Evolutionary conservation across 2,797 vertebrate species (phyloP).

Genomic region (Xiphophorus birchmanni): DNA sequence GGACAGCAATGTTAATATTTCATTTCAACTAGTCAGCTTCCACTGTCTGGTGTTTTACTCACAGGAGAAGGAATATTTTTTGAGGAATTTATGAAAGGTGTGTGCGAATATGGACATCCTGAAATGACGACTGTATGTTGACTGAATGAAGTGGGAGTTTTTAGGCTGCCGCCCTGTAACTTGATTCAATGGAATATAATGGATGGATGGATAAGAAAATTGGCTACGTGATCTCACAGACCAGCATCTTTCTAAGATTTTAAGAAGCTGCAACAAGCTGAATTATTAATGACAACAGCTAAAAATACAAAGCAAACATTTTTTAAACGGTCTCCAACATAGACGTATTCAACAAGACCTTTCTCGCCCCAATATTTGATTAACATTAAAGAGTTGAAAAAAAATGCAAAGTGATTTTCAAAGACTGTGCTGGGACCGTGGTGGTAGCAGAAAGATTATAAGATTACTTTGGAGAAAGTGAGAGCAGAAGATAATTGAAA

Average conservation of each 20-base stretch:
- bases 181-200: neutral
- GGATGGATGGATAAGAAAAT: neutral
- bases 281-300: neutral
- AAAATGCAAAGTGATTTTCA: slow-evolving; percentile 65
- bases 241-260: neutral
- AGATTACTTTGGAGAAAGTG: slow-evolving; percentile 68
- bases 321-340: neutral
- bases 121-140: no score
- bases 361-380: slow-evolving; percentile 47
- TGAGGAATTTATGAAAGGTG: no score
- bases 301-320: neutral
- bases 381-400: slow-evolving; percentile 45
- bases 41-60: no score
- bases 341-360: slow-evolving; percentile 7
- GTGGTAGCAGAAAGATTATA: slow-evolving; percentile 62
- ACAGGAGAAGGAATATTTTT: no score
- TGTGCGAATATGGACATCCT: no score
- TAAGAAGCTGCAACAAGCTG: neutral
- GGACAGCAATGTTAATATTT: no score
- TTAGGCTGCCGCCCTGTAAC: neutral
- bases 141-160: neutral
- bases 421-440: slow-evolving; percentile 49
- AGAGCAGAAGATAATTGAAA: slow-evolving; percentile 71
- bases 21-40: no score
- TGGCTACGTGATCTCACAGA: neutral